Evolutionary conservation across 2,113 vertebrate species (phyloP).

Genomic region (Hydropotes inermis): DNA sequence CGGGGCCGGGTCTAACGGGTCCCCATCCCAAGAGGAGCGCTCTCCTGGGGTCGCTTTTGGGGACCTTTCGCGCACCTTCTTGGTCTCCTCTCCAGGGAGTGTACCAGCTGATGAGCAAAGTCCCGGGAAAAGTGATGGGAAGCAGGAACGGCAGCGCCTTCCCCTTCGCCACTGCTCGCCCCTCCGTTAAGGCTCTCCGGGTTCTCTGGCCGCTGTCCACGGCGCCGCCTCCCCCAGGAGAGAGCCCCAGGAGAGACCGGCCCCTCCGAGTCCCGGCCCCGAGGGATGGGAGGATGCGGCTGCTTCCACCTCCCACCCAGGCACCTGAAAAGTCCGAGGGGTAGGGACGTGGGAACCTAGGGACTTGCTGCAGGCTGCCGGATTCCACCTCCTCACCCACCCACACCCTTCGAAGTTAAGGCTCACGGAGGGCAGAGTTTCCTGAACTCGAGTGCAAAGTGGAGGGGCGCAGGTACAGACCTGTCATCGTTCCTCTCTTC

Average conservation of each 20-base stretch:
- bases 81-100: not conserved
- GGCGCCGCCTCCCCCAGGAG: not conserved
- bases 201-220: not conserved
- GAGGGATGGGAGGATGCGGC: not conserved
- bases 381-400: not conserved
- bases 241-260: not conserved
- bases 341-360: not conserved
- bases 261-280: not conserved
- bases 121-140: slow-evolving; percentile 63
- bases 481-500: not conserved
- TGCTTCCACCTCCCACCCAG: not conserved
- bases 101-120: slow-evolving; percentile 32
- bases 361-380: not conserved
- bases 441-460: not conserved
- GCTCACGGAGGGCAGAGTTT: not conserved
- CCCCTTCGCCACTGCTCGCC: not conserved
- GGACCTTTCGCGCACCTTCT: not conserved
- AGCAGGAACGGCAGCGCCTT: not conserved
- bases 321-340: not conserved
- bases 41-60: not conserved
- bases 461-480: not conserved
- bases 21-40: not conserved
- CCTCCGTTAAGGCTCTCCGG: not conserved
- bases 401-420: not conserved
- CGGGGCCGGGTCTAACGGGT: not conserved